These are phyloP conservation scores for Sinocyclocheilus anophthalmus DNA, from an alignment of 2,113 vertebrate species.

Conservation along the genomic window DNA sequence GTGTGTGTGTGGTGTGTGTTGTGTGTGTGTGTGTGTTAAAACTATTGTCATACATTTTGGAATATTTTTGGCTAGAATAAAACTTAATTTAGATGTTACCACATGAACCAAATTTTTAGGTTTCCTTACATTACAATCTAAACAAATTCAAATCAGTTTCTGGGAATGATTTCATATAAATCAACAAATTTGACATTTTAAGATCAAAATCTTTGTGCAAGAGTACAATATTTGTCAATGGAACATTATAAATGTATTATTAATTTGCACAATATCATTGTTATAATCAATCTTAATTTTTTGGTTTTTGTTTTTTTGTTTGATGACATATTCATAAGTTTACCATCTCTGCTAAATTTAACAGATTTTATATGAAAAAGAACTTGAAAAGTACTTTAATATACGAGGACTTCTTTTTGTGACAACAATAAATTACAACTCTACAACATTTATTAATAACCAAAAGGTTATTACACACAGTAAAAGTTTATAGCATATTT, in stretches of 20 bases:
- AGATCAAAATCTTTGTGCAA: neutral
- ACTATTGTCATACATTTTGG: too few species aligned
- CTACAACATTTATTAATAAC: neutral
- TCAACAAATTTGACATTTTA: neutral
- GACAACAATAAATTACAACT: neutral
- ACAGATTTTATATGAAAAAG: neutral
- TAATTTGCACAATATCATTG: neutral
- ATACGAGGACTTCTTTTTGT: too few species aligned
- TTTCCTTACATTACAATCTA: neutral
- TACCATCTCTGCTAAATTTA: neutral
- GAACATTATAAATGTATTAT: too few species aligned
- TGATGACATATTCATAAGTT: neutral
- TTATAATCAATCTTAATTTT: neutral
- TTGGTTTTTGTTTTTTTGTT: neutral
- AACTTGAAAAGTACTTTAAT: neutral
- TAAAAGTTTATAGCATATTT: too few species aligned
- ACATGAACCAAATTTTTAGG: neutral
- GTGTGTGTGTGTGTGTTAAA: too few species aligned
- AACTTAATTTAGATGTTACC: neutral
- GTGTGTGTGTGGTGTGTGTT: too few species aligned
- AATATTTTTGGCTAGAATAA: neutral
- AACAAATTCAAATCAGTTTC: neutral
- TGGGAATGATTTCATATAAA: neutral
- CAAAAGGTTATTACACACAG: too few species aligned
- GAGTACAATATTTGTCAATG: neutral